Percentiles rank a stretch among this genome's conserved stretches.
phyloP scores from a whole-genome alignment of 2,113 vertebrate genomes.

The Lepus timidus region DNA sequence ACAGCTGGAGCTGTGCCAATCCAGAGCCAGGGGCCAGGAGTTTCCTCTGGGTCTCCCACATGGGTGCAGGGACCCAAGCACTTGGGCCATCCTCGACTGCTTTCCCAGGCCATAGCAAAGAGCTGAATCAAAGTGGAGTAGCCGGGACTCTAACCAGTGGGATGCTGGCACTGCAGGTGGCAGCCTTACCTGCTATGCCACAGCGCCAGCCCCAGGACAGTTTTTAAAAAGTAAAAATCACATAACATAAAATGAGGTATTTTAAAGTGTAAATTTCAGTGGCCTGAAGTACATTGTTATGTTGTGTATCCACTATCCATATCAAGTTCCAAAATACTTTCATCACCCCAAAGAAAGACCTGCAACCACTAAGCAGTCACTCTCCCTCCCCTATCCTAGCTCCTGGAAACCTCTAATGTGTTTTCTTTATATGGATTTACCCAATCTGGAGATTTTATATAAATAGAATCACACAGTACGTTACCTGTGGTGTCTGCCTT shows the following conservation, averaged over 20 bases:
- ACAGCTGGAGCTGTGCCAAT: too few relatives aligned
- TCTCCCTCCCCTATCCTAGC: not conserved
- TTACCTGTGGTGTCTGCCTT: not conserved
- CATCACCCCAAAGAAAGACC: not conserved
- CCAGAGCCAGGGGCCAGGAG: too few relatives aligned
- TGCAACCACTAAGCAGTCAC: not conserved
- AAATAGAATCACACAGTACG: not conserved
- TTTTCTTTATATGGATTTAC: not conserved
- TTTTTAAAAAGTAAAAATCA: not conserved
- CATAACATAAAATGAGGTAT: not conserved
- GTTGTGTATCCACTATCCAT: not conserved
- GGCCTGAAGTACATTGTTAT: not conserved
- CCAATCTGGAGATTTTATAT: not conserved
- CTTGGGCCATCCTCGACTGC: too few relatives aligned
- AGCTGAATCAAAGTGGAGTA: too few relatives aligned
- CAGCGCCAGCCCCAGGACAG: too few relatives aligned
- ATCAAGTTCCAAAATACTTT: not conserved
- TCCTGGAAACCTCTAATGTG: not conserved
- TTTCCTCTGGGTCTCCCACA: too few relatives aligned
- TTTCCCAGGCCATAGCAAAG: too few relatives aligned
- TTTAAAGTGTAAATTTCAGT: not conserved
- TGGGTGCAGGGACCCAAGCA: too few relatives aligned
- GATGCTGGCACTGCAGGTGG: too few relatives aligned
- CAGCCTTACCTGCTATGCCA: too few relatives aligned
- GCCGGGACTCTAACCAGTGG: too few relatives aligned